Conservation (phyloP, 2,888 invertebrate genomes). For the Cryptocephalus primarius region DNA sequence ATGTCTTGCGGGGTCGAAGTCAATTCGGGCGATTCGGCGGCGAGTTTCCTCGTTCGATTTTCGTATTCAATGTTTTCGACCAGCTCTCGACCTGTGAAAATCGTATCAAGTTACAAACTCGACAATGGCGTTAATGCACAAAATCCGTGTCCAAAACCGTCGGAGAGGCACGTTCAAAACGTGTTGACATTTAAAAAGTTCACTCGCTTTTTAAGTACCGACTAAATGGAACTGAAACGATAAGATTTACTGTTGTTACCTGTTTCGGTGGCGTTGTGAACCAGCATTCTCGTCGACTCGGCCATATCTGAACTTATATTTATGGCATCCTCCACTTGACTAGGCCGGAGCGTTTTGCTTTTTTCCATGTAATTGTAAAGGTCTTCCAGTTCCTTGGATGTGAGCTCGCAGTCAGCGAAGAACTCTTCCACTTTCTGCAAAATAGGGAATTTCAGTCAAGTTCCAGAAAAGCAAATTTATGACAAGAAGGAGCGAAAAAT, state of each 20-base stretch:
- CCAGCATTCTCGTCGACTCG: conserved; percentile 39
- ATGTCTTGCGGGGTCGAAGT: conserved; percentile 48
- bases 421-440: conserved; percentile 58
- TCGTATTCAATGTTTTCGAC: conserved; percentile 36
- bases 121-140: too few species aligned
- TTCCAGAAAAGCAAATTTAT: too few species aligned
- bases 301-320: conserved; percentile 44
- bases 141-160: too few species aligned
- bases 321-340: conserved; percentile 46
- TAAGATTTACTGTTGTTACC: conserved; percentile 30
- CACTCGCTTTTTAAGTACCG: too few species aligned
- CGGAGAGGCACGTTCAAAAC: too few species aligned
- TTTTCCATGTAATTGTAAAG: conserved; percentile 46
- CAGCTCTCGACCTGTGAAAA: conserved; percentile 33
- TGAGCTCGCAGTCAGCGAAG: conserved; percentile 46
- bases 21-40: conserved; percentile 32
- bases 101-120: too few species aligned
- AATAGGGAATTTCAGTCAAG: not conserved
- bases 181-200: too few species aligned
- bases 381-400: conserved; percentile 49
- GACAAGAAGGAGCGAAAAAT: too few species aligned
- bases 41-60: conserved; percentile 33
- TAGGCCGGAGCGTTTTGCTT: conserved; percentile 42
- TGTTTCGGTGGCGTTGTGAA: conserved; percentile 39
- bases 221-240: too few species aligned